Evolutionary conservation across 2,113 vertebrate genomes (phyloP).

Genomic region (Callorhinus ursinus): DNA sequence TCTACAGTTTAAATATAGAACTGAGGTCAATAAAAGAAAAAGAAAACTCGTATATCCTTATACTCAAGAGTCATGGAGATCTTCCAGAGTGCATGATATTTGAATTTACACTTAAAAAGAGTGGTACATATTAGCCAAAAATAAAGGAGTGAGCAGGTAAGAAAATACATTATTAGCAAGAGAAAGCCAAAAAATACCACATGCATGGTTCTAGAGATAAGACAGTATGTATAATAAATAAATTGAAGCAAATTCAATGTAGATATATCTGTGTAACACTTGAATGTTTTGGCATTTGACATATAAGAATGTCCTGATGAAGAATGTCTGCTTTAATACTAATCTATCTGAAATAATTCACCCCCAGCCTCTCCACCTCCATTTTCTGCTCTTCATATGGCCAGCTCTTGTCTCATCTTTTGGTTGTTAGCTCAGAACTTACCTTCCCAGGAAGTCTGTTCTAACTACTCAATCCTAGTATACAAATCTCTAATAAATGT

Average conservation of each 20-base stretch:
- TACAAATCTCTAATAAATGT: background rate
- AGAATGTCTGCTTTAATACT: background rate
- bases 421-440: background rate
- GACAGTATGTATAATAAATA: background rate
- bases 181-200: background rate
- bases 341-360: background rate
- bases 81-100: background rate
- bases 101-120: background rate
- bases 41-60: background rate
- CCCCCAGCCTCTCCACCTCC: accelerated
- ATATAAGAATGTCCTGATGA: background rate
- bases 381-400: background rate
- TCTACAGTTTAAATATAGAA: background rate
- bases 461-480: background rate
- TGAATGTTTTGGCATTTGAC: background rate
- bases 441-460: background rate
- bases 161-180: background rate
- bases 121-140: background rate
- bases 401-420: background rate
- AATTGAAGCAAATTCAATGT: background rate
- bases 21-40: background rate
- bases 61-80: background rate
- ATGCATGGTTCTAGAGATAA: background rate
- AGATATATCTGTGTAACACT: background rate
- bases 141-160: background rate